Percentiles rank a stretch among this genome's conserved stretches.
phyloP scores from a whole-genome alignment of 1,140 invertebrate genomes.

The Pectinophora gossypiella region DNA sequence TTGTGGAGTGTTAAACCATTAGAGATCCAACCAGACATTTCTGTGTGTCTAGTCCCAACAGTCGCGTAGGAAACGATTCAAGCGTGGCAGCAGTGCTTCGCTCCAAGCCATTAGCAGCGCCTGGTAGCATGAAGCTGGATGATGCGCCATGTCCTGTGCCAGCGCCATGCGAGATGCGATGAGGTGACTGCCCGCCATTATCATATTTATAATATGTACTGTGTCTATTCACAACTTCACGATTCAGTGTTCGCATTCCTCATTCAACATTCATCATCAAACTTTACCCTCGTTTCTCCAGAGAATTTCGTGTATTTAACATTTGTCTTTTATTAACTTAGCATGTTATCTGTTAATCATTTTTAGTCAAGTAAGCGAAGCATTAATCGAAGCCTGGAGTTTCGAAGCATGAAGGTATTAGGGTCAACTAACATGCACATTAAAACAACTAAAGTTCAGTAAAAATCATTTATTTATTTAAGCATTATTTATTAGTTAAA shows the following conservation, averaged over 20 bases:
- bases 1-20: neutral
- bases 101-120: slow-evolving; percentile 45
- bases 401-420: slow-evolving; percentile 37
- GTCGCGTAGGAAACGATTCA: slow-evolving; percentile 11
- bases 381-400: slow-evolving; percentile 57
- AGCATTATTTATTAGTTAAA: slow-evolving; percentile 70
- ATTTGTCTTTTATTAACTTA: neutral
- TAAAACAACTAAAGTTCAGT: slow-evolving; percentile 62
- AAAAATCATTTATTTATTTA: slow-evolving; percentile 69
- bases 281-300: neutral
- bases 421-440: slow-evolving; percentile 51
- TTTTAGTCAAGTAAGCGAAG: slow-evolving; percentile 41
- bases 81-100: slow-evolving; percentile 40
- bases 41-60: neutral
- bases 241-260: too few relatives aligned
- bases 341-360: neutral
- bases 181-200: neutral
- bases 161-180: slow-evolving; percentile 48
- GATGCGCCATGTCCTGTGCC: slow-evolving; percentile 30
- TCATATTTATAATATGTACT: too few relatives aligned
- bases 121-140: slow-evolving; percentile 16
- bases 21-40: neutral
- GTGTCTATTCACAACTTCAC: too few relatives aligned
- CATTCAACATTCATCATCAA: too few relatives aligned
- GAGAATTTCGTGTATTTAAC: neutral